Conservation (phyloP, 2,888 invertebrate genomes). For the Pogonocherus hispidulus region DNA sequence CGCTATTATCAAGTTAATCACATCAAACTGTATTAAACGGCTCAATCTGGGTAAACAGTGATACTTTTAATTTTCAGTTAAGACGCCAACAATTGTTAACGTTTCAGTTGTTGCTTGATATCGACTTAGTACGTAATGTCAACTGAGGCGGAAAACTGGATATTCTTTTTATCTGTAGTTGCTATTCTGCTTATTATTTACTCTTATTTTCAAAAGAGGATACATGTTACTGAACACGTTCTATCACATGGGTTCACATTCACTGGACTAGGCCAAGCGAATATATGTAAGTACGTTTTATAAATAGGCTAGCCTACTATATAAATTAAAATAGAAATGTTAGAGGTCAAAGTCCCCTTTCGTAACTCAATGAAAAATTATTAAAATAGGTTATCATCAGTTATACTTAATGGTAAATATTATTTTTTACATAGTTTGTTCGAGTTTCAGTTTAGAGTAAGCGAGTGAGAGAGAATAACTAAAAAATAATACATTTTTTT, state of each 20-base stretch:
- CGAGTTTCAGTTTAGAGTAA: no score
- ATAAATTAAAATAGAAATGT: not conserved
- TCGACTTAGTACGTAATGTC: constrained; percentile 43
- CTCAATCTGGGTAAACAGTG: constrained; percentile 5
- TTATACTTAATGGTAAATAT: no score
- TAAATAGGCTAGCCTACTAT: not conserved
- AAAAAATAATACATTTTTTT: no score
- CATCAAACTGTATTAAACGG: not conserved
- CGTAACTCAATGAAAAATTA: no score
- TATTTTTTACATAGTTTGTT: no score
- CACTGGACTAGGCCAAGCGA: constrained; percentile 22
- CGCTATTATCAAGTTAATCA: constrained; percentile 16
- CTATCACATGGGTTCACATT: constrained; percentile 10
- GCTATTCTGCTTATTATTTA: constrained; percentile 51
- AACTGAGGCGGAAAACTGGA: constrained; percentile 40
- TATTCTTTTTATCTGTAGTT: constrained; percentile 49
- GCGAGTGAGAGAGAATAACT: no score
- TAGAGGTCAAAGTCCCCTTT: no score
- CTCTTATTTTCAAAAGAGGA: constrained; percentile 49
- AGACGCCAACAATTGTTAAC: not conserved
- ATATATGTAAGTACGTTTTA: constrained; percentile 22
- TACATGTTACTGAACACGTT: constrained; percentile 41
- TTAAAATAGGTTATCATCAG: no score
- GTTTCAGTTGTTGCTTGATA: constrained; percentile 18
- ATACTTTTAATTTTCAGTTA: constrained; percentile 3